Evolutionary conservation across 2,888 invertebrate species (phyloP).

Genomic region (Heteropelma amictum): DNA sequence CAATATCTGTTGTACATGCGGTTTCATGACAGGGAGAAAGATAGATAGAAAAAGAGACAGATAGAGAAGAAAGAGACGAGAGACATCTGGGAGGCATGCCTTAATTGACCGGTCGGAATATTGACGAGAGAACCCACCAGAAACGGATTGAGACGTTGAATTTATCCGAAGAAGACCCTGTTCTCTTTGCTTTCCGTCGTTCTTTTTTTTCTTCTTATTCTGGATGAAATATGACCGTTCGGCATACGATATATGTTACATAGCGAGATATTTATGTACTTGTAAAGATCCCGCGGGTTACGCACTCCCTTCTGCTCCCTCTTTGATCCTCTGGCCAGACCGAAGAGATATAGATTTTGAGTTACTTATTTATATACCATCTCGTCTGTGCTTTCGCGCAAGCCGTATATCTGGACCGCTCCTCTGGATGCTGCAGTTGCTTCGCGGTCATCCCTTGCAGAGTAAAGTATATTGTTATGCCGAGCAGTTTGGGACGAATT

Average conservation of each 20-base stretch:
- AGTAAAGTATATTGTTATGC: background rate
- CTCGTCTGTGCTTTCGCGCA: slow-evolving; percentile 14
- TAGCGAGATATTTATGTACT: slow-evolving; percentile 68
- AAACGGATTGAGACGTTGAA: slow-evolving; percentile 73
- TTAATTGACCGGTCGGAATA: slow-evolving; percentile 73
- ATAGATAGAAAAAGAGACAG: slow-evolving; percentile 35
- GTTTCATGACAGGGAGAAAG: slow-evolving; percentile 16
- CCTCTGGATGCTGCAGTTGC: background rate
- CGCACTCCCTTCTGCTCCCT: slow-evolving; percentile 2
- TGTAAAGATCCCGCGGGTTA: slow-evolving; percentile 52
- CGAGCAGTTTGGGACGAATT: slow-evolving; percentile 2
- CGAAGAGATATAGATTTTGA: slow-evolving; percentile 45
- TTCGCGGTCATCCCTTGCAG: background rate
- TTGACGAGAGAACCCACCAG: slow-evolving; percentile 66
- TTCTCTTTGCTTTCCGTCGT: slow-evolving; percentile 21
- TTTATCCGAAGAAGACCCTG: slow-evolving; percentile 63
- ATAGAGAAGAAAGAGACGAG: slow-evolving; percentile 41
- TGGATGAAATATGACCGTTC: slow-evolving; percentile 70
- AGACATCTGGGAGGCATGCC: slow-evolving; percentile 70
- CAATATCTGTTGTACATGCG: slow-evolving; percentile 15
- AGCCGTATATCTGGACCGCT: background rate
- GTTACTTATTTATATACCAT: slow-evolving; percentile 53
- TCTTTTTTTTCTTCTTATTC: slow-evolving; percentile 44
- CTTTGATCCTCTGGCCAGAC: background rate
- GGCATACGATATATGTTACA: slow-evolving; percentile 63